Conservation (phyloP, 2,113 vertebrate genomes). For the Xiphophorus hellerii region DNA sequence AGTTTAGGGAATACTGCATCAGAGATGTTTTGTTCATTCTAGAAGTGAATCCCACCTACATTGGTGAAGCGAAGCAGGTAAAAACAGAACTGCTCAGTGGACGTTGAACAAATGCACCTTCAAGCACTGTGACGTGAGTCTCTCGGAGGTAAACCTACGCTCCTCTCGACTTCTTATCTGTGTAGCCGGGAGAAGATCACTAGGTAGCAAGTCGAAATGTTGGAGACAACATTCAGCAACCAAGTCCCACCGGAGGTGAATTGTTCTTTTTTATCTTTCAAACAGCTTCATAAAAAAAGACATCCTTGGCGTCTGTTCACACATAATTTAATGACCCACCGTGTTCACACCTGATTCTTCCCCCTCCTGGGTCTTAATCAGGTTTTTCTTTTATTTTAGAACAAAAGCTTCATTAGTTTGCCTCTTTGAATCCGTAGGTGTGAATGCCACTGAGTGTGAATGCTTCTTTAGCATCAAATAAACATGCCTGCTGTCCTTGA, state of each 20-base stretch:
- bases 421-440: conserved; percentile 45
- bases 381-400: conserved; percentile 63
- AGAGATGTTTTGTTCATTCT: background rate
- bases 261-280: conserved; percentile 12
- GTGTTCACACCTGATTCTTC: conserved; percentile 67
- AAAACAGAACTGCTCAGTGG: conserved; percentile 21
- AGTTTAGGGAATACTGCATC: background rate
- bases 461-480: conserved; percentile 5
- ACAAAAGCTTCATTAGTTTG: conserved; percentile 45
- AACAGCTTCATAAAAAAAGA: conserved; percentile 13
- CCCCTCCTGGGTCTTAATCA: conserved; percentile 64
- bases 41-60: background rate
- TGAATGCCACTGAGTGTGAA: conserved; percentile 41
- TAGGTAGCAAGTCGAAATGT: conserved; percentile 31
- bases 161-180: conserved; percentile 17
- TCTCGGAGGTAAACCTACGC: conserved; percentile 44
- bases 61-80: background rate
- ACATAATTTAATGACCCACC: conserved; percentile 61
- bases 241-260: conserved; percentile 26
- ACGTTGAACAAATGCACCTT: conserved; percentile 39
- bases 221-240: conserved; percentile 32
- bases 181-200: conserved; percentile 41
- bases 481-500: conserved; percentile 40
- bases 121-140: conserved; percentile 27
- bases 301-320: conserved; percentile 55